These are phyloP conservation scores for Porites lobata DNA, from an alignment of 92 coral and sea anemone genomes.

Conservation along the genomic window DNA sequence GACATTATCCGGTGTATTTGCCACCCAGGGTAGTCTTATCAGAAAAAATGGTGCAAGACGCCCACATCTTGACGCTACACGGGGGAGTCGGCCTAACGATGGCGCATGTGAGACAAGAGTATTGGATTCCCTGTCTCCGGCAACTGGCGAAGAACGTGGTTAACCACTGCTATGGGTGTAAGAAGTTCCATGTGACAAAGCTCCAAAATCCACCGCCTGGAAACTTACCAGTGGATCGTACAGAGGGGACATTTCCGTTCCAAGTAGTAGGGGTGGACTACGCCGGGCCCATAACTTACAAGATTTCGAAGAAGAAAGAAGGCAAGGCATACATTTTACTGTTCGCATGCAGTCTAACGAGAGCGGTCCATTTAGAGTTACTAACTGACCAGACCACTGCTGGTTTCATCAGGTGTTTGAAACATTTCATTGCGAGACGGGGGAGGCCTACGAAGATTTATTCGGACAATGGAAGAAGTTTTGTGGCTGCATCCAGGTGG, in stretches of 20 bases:
- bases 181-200: conserved; percentile 2
- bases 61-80: conserved; percentile 43
- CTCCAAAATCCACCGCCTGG: conserved; percentile 28
- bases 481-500: conserved; percentile 60
- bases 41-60: conserved; percentile 20
- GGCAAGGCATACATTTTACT: too few relatives aligned
- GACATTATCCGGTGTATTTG: too few relatives aligned
- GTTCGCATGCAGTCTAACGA: conserved; percentile 40
- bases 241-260: too few relatives aligned
- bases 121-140: conserved; percentile 29
- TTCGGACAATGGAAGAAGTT: conserved; percentile 60
- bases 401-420: conserved; percentile 34
- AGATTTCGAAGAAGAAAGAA: too few relatives aligned
- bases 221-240: conserved; percentile 25
- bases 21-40: too few relatives aligned
- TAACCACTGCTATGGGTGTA: conserved; percentile 32
- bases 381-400: conserved; percentile 15
- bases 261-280: too few relatives aligned
- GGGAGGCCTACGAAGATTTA: conserved; percentile 69
- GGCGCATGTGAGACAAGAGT: background rate
- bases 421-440: conserved; percentile 64
- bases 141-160: conserved; percentile 16
- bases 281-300: too few relatives aligned
- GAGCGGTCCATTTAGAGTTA: conserved; percentile 36
- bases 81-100: conserved; percentile 57